A percentile compares a stretch with the other conserved stretches of the same genome.
Conservation (phyloP, 2,113 vertebrate genomes). For the Saguinus imperator region DNA sequence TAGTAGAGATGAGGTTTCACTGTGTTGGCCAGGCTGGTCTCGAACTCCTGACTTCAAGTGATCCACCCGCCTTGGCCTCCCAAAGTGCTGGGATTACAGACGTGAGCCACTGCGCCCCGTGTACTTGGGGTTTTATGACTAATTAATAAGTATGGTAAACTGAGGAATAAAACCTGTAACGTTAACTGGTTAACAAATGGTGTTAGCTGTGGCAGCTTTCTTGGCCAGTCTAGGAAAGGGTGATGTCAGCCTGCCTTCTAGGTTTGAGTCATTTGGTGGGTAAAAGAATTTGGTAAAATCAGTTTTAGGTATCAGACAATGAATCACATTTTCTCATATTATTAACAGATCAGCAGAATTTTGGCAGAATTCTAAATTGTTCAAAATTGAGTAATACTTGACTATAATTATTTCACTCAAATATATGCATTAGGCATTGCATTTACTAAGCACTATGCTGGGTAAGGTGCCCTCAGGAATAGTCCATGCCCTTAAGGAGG, state of each 20-base stretch:
- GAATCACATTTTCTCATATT: conserved; percentile 63
- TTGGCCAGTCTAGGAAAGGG: conserved; percentile 6
- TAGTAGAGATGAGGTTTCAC: no score
- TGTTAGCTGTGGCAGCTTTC: background rate
- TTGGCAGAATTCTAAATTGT: background rate
- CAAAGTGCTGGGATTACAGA: no score
- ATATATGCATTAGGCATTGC: background rate
- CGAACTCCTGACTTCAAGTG: no score
- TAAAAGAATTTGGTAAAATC: conserved; percentile 28
- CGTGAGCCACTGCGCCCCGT: background rate
- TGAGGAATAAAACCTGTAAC: background rate
- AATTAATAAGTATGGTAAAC: background rate
- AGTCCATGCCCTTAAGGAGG: background rate
- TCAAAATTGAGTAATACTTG: background rate
- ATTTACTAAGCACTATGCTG: background rate
- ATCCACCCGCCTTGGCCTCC: no score
- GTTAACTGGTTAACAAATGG: background rate
- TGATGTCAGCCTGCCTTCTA: conserved; percentile 51
- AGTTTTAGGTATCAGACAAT: conserved; percentile 55
- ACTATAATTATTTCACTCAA: background rate
- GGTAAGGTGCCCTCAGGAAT: no score
- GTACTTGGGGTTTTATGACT: background rate
- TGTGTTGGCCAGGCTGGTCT: no score
- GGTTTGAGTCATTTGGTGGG: conserved; percentile 56
- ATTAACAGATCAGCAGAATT: background rate